Base-by-base conservation (phyloP, 1,140 invertebrate species). In the Drosophila willistoni region DNA sequence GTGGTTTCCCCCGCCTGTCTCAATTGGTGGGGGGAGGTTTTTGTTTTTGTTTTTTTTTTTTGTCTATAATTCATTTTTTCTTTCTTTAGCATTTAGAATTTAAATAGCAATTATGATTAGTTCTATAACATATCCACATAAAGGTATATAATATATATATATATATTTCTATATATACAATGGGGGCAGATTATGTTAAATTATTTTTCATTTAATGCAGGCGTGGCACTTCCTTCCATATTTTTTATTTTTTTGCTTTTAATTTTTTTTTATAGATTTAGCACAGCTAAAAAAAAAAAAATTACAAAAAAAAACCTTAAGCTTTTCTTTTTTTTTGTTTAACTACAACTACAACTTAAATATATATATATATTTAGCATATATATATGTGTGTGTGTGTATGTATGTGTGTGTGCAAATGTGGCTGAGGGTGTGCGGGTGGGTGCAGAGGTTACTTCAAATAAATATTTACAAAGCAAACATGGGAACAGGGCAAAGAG, bases 391-490 rank as follows among this genome's bases (percentile, higher is more conserved):
- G 42, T 64, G 34, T 70, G 34, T 36, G 34, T 36, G 9, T 36
- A 1, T 36, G 9, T 36, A 9, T 10, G 34, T 36, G 1, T 34
- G 7, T 34, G 33, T 34, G 19, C 19, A 22, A 22, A 22, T 22
- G 19, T 22, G 34, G 34, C 9, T 25, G 25, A 5, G 25, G 55
- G 39, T 51, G 51, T 66, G 71, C 17, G 41, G 70, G 47, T 25
- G 47, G 51, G 77, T 72, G 55, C 56, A 61, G 68, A 62, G 65
- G 73, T 41, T 74, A 81, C 75, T 86, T 86, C 75, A 86, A 86
- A 86, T 86, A 86, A 86, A 86, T 86, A 86, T 86, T 81, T 86
- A 86, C 82, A 86, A 86, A 87, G 77, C 81, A 81, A 68, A 68
- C 56, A 47, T 68, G 34, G 61, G 59, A 41, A 41, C 44, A 34